Conservation (phyloP, 2,888 invertebrate species). For the Hypselothyrea guttata region DNA sequence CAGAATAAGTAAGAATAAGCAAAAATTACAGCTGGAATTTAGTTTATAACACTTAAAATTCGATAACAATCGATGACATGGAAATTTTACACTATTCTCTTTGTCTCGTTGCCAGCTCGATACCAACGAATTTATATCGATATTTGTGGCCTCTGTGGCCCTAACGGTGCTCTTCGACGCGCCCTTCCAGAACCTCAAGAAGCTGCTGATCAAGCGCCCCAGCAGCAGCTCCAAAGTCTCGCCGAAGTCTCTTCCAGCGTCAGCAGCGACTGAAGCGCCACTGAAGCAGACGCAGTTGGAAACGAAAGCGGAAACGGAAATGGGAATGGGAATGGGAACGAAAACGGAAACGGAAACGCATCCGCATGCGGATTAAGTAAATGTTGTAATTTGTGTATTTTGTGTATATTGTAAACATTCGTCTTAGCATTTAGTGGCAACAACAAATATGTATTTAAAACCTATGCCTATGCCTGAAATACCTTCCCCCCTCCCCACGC, state of each 20-base stretch:
- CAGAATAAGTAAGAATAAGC: too few relatives aligned
- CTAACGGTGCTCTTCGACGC: conserved; percentile 86
- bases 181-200: conserved; percentile 87
- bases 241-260: neutral
- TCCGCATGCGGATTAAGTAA: conserved; percentile 69
- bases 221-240: neutral
- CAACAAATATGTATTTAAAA: conserved; percentile 53
- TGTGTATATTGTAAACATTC: conserved; percentile 18
- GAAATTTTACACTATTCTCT: too few relatives aligned
- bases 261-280: neutral
- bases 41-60: too few relatives aligned
- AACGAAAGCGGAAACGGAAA: neutral
- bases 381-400: conserved; percentile 45
- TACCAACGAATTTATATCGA: conserved; percentile 84
- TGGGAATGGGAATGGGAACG: conserved; percentile 3
- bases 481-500: neutral
- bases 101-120: conserved; percentile 84
- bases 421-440: conserved; percentile 58
- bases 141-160: conserved; percentile 84
- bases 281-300: neutral
- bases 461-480: conserved; percentile 19
- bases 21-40: too few relatives aligned
- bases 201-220: conserved; percentile 81
- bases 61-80: too few relatives aligned
- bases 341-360: conserved; percentile 34